Percentiles rank a stretch among this genome's conserved stretches.
Evolutionary conservation across 2,888 invertebrate species (phyloP).

Genomic region (Cephus rjabovi): DNA sequence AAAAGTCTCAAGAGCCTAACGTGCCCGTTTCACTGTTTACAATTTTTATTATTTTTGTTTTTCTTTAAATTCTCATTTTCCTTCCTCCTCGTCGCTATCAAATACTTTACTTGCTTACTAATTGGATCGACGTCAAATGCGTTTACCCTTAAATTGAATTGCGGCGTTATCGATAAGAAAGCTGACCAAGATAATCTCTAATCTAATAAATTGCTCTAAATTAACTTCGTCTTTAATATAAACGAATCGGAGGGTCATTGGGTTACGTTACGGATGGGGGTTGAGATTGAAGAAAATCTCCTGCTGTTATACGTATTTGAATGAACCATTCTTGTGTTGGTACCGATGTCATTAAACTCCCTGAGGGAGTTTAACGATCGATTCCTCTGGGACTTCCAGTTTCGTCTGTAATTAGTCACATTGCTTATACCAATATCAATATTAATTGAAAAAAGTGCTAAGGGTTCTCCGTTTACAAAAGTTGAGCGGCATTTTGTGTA

Average conservation of each 20-base stretch:
- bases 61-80: background rate
- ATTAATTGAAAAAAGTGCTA: background rate
- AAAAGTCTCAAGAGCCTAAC: background rate
- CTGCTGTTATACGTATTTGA: background rate
- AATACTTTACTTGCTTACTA: slow-evolving; percentile 16
- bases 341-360: background rate
- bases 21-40: background rate
- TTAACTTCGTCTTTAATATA: slow-evolving; percentile 27
- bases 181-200: slow-evolving; percentile 33
- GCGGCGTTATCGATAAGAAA: slow-evolving; percentile 5
- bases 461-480: background rate
- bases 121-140: slow-evolving; percentile 50
- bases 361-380: background rate
- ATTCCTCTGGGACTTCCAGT: background rate
- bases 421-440: background rate
- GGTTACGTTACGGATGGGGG: background rate
- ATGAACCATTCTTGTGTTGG: background rate
- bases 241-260: slow-evolving; percentile 5
- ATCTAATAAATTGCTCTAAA: slow-evolving; percentile 33
- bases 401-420: background rate
- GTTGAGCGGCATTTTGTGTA: background rate
- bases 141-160: slow-evolving; percentile 51
- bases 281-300: background rate
- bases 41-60: background rate
- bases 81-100: background rate